These are phyloP conservation scores for Cheilosia variabilis DNA, from an alignment of 2,888 invertebrate species.

Conservation along the genomic window DNA sequence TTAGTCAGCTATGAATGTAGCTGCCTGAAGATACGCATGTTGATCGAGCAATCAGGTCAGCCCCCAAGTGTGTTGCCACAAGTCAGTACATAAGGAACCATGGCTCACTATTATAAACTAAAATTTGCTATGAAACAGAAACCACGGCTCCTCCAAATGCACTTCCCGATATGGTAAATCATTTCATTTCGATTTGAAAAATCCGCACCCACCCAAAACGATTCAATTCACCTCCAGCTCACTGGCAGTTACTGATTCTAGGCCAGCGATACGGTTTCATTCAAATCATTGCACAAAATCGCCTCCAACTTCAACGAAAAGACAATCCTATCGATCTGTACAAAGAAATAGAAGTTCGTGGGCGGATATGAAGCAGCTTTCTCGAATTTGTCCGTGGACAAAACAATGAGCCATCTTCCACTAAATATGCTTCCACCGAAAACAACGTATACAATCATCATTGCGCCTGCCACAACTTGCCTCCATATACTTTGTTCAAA, in stretches of 20 bases:
- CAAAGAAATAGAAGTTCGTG: slow-evolving; percentile 63
- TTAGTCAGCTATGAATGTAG: no score
- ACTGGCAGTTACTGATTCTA: slow-evolving; percentile 33
- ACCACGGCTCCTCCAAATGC: neutral
- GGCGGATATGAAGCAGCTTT: slow-evolving; percentile 72
- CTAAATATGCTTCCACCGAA: slow-evolving; percentile 56
- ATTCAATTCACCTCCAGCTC: slow-evolving; percentile 23
- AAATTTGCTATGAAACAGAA: no score
- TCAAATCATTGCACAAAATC: slow-evolving; percentile 47
- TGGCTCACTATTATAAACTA: no score
- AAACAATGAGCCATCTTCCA: slow-evolving; percentile 67
- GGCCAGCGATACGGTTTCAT: slow-evolving; percentile 51
- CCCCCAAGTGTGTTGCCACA: no score
- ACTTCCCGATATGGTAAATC: slow-evolving; percentile 1
- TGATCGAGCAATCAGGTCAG: no score
- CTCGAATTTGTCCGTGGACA: slow-evolving; percentile 62
- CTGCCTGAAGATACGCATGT: no score
- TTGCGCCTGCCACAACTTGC: slow-evolving; percentile 11
- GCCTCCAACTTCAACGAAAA: slow-evolving; percentile 62
- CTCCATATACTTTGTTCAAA: slow-evolving; percentile 53
- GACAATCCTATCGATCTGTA: slow-evolving; percentile 9
- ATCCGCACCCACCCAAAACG: slow-evolving; percentile 19
- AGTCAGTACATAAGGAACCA: no score
- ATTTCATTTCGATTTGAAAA: neutral
- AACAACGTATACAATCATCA: slow-evolving; percentile 41